phyloP scores from a whole-genome alignment of 1,140 invertebrate genomes.

The Sinonovacula constricta region DNA sequence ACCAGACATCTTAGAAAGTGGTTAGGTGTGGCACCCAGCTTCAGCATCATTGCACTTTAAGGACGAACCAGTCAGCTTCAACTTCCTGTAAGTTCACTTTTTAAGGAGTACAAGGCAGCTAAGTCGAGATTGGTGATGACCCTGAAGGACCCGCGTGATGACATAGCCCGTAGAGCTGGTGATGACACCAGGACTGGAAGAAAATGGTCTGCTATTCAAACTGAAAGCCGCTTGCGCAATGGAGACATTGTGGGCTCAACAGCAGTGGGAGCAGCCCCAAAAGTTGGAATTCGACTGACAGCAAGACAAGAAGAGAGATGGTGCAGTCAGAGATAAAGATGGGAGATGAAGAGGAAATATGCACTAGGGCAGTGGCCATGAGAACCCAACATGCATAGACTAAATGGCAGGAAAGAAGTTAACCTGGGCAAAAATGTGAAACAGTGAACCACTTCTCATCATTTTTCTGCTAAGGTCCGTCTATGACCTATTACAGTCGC shows the following conservation, averaged over 20 bases:
- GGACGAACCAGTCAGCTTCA: slow-evolving; percentile 32
- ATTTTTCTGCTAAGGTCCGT: slow-evolving; percentile 40
- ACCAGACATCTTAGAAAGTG: slow-evolving; percentile 16
- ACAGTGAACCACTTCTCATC: slow-evolving; percentile 24
- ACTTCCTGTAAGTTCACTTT: slow-evolving; percentile 31
- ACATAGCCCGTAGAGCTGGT: background rate
- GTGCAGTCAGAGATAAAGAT: too few species aligned
- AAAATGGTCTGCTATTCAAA: slow-evolving; percentile 23
- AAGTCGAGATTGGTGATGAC: slow-evolving; percentile 11
- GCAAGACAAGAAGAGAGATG: too few species aligned
- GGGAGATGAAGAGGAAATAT: too few species aligned
- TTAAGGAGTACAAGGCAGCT: slow-evolving; percentile 32
- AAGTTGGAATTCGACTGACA: background rate
- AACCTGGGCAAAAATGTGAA: slow-evolving; percentile 41
- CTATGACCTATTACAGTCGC: slow-evolving; percentile 27
- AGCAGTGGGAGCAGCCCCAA: background rate
- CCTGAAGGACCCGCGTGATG: background rate
- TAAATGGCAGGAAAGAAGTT: slow-evolving; percentile 34
- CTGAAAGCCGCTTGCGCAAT: background rate
- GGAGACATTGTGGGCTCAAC: background rate
- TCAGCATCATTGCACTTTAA: slow-evolving; percentile 39
- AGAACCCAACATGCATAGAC: too few species aligned
- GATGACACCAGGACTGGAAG: slow-evolving; percentile 12
- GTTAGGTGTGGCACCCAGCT: slow-evolving; percentile 22
- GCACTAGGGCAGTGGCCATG: too few species aligned